These are phyloP conservation scores for Heliconius nattereri DNA, from an alignment of 1,140 invertebrate species.

Conservation along the genomic window DNA sequence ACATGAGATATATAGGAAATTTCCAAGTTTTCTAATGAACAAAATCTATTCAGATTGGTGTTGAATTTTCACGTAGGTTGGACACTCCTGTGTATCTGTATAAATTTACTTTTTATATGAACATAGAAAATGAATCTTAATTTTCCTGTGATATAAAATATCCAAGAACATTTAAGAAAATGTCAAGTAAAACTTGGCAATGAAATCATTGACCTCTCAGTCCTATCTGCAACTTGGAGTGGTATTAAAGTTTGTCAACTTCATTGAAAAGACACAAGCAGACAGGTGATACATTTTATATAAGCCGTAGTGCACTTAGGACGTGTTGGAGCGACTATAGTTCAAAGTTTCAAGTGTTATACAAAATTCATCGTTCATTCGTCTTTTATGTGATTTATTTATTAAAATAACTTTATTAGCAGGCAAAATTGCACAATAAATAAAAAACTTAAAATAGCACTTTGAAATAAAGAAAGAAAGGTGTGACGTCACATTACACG, in stretches of 20 bases:
- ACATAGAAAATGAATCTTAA: no score
- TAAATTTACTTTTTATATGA: no score
- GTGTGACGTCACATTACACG: no score
- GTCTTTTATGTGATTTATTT: not conserved
- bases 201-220: not conserved
- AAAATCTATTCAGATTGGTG: not conserved
- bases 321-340: slow-evolving; percentile 50
- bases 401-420: not conserved
- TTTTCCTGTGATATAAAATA: not conserved
- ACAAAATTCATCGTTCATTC: slow-evolving; percentile 43
- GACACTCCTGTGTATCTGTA: no score
- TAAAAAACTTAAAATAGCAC: no score
- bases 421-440: not conserved
- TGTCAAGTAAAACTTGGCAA: not conserved
- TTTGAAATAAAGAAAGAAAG: no score
- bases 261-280: slow-evolving; percentile 46
- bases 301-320: slow-evolving; percentile 62
- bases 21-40: not conserved
- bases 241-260: slow-evolving; percentile 43
- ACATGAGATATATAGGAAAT: not conserved
- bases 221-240: not conserved
- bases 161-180: not conserved
- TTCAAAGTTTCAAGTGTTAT: slow-evolving; percentile 61
- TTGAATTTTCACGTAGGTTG: no score
- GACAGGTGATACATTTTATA: slow-evolving; percentile 67